Evolutionary conservation across 1,140 invertebrate genomes (phyloP), one percentile per base, ranked within the genome.

Genomic region (Meloidogyne chitwoodi): DNA sequence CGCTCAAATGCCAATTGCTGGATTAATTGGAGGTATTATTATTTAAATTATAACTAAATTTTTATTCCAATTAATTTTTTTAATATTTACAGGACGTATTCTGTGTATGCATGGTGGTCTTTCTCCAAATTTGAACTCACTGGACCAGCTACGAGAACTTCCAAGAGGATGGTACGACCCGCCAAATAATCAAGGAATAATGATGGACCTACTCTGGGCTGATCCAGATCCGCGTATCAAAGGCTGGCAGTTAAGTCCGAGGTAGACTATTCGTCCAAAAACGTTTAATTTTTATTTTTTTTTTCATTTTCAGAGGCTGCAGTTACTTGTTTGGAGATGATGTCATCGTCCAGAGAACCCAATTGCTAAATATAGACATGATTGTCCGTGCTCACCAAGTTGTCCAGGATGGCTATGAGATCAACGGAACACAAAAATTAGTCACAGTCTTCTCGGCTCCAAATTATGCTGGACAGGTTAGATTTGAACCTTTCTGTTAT

Each of bases 1-100:
- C 71, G 61, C 81, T 19, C 65, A 65, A 22, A 62, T 81, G 61
- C 81, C 81, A 0, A 66, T 81, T 24, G 94, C 93, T 66, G 93
- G 93, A 41, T 93, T 95, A 82, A 92, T 93, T 79, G 92, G 93
- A 83, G 92, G 93, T 86, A 92, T 92, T 87, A 93, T 93, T 83
- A 68, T 22, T n/a, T 67, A 38, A 8, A 4, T 19, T 67, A 67
- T 1, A 11, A 31, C 26, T 22, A 16, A 4, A 26, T 26, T 26
- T 31, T 68, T 29, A 12, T 68, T 29, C 27, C 2, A 31, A 44
- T 38, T 48, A 26, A 48, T 22, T 19, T 69, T 38, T 34, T 29
- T 34, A 68, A 48, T n/a, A n/a, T 56, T 56, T 56, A n/a, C 4
- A 56, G 48, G 48, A 2, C 48, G 48, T n/a, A 56, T 56, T 56